These are phyloP conservation scores for Litocranius walleri DNA, from an alignment of 2,113 vertebrate genomes.

Conservation along the genomic window DNA sequence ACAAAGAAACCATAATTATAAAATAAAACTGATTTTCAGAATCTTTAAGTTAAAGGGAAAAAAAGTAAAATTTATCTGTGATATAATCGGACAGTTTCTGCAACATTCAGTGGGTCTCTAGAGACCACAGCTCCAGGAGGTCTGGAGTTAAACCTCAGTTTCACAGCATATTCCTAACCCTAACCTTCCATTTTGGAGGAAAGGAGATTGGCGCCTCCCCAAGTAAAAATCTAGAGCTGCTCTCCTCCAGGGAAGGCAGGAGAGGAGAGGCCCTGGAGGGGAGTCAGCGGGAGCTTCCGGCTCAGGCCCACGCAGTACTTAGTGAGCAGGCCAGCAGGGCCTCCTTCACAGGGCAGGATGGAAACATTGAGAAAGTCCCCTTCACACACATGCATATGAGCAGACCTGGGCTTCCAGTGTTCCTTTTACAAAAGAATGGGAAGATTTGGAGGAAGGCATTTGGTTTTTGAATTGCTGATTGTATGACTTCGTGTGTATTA, in stretches of 20 bases:
- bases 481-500: not conserved
- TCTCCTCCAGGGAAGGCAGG: not conserved
- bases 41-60: not conserved
- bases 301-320: not conserved
- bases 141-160: not conserved
- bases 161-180: not conserved
- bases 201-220: not conserved
- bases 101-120: not conserved
- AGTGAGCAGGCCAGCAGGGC: not conserved
- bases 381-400: not conserved
- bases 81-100: not conserved
- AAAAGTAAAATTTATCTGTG: not conserved
- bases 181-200: not conserved
- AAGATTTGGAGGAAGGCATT: not conserved
- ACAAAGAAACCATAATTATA: not conserved
- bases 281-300: not conserved
- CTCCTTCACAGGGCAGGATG: not conserved
- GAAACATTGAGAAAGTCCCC: not conserved
- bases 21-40: not conserved
- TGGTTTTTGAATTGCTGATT: not conserved
- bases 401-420: not conserved
- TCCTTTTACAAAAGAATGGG: not conserved
- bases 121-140: not conserved
- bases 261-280: not conserved
- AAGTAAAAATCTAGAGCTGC: not conserved